Evolutionary conservation across 2,888 invertebrate genomes (phyloP), one percentile per base, ranked within the genome.

Genomic region (Volucella inanis): DNA sequence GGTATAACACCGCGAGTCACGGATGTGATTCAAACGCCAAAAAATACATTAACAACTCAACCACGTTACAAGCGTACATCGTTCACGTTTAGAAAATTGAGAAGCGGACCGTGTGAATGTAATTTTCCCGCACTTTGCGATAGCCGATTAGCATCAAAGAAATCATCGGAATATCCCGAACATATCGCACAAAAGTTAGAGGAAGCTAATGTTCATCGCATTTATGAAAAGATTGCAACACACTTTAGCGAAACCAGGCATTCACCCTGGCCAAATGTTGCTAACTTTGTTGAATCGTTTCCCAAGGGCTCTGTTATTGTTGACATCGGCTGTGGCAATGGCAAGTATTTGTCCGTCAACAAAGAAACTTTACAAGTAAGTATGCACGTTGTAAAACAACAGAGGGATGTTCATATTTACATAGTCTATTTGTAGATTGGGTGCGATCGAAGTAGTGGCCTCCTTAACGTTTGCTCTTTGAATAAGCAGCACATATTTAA

Each of bases 321-420:
- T 4, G 99, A 99, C 92, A 94, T 99, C 47, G 99, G 99, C 8
- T 98, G 99, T 92, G 99, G 99, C 10, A 99, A 99, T 93, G 99
- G 99, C 50, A 99, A 99, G 93, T 99, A 99, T 92, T 94, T 99
- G 14, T 71, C 78, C 10, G 38, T 49, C 31, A 72, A 74, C n/a
- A 22, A 49, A 14, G 31, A 50, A 9, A 41, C 64, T 9, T 22
- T 81, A n/a, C 62, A 83, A 57, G 74, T 83, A 72, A 70, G 68
- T n/a, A 39, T 1, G 4, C 15, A 12, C 71, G 8, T 45, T 38
- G 9, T 18, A 43, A 67, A 18, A 12, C 14, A 0, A n/a, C 22
- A 47, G 0, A 18, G 10, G 8, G 2, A 2, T 18, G n/a, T 38
- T 57, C 1, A 55, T 8, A n/a, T 31, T 1, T 10, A 38, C 11